A percentile compares a stretch with the other conserved stretches of the same genome.
Evolutionary conservation across 2,797 vertebrate genomes (phyloP).

Genomic region (Molossus alvarezi): DNA sequence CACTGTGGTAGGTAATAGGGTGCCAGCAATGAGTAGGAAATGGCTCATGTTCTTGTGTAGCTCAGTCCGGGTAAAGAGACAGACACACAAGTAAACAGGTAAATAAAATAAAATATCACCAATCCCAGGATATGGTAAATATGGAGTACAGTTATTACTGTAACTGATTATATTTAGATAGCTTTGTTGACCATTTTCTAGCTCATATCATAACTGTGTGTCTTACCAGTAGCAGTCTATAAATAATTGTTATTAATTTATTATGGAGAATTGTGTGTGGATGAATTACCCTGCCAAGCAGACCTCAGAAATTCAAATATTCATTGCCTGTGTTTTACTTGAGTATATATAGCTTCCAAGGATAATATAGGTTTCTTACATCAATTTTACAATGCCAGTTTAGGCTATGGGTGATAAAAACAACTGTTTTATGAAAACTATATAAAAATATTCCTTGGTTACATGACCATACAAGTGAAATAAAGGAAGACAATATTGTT

Average conservation of each 20-base stretch:
- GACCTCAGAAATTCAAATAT: background rate
- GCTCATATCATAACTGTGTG: slow-evolving; percentile 6
- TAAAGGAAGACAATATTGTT: slow-evolving; percentile 19
- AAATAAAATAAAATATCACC: background rate
- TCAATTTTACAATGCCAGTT: background rate
- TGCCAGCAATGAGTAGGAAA: background rate
- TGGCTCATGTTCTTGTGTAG: background rate
- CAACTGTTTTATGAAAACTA: background rate
- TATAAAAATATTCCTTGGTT: background rate
- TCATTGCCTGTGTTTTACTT: background rate
- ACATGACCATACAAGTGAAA: background rate
- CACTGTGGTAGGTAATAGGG: background rate
- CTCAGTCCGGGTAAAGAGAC: background rate
- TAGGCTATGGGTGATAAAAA: background rate
- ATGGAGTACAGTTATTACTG: background rate
- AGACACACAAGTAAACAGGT: slow-evolving; percentile 23
- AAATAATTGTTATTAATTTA: slow-evolving; percentile 50
- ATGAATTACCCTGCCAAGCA: background rate
- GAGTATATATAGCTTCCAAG: background rate
- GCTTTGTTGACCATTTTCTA: slow-evolving; percentile 54
- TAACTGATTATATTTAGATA: slow-evolving; percentile 38
- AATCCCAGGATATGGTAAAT: background rate
- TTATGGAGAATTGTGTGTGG: background rate
- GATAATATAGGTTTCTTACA: background rate
- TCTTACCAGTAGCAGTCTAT: slow-evolving; percentile 2